A percentile compares a stretch with the other conserved stretches of the same genome.
Evolutionary conservation across 2,113 vertebrate genomes (phyloP).

Genomic region (Oryzias melastigma): DNA sequence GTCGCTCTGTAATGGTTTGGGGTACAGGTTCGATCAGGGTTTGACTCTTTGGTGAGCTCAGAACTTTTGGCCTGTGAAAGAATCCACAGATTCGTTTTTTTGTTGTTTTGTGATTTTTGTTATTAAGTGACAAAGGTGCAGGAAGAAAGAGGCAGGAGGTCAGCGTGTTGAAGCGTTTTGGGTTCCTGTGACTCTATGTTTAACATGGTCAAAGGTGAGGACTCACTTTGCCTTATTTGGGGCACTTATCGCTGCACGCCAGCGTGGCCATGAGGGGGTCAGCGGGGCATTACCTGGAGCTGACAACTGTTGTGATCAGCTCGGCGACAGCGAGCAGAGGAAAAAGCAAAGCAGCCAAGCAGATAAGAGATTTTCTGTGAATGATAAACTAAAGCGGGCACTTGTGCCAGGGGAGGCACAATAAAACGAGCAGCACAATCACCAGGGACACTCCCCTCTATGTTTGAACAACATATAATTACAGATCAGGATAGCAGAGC

Average conservation of each 20-base stretch:
- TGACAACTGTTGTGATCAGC: not conserved
- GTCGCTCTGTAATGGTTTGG: constrained; percentile 64
- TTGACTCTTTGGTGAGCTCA: constrained; percentile 54
- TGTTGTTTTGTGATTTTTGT: too few species aligned
- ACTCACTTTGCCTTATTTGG: constrained; percentile 53
- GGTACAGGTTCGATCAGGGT: constrained; percentile 34
- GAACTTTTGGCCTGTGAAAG: constrained; percentile 38
- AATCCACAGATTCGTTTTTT: constrained; percentile 1
- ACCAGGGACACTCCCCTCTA: constrained; percentile 69
- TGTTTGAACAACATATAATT: constrained; percentile 78
- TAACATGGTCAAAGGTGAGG: constrained; percentile 70
- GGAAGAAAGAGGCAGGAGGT: constrained; percentile 62
- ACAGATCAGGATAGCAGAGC: constrained; percentile 73
- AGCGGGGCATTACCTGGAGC: constrained; percentile 48
- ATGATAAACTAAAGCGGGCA: constrained; percentile 39
- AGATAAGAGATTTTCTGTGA: constrained; percentile 4
- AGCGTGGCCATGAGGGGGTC: constrained; percentile 61
- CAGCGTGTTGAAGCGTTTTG: constrained; percentile 72
- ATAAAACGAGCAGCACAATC: constrained; percentile 65
- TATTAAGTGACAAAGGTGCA: constrained; percentile 56
- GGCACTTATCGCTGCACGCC: constrained; percentile 65
- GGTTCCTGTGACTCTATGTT: constrained; percentile 51
- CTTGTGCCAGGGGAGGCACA: constrained; percentile 49
- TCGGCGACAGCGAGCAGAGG: too few species aligned
- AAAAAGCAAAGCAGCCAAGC: not conserved